These are phyloP conservation scores for Haliaeetus leucogaster DNA, from an alignment of 2,113 vertebrate species.

Conservation along the genomic window DNA sequence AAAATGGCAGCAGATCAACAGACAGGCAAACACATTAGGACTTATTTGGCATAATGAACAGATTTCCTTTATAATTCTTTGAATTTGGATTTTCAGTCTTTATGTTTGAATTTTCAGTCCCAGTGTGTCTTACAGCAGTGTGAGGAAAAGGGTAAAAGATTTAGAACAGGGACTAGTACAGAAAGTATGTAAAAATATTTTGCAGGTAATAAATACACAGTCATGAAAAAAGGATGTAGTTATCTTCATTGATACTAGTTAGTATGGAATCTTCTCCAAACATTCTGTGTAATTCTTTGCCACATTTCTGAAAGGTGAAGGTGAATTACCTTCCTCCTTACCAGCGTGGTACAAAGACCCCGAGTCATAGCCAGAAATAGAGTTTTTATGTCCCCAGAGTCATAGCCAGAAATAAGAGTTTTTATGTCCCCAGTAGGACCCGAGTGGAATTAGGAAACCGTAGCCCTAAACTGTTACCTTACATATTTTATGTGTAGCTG, in stretches of 20 bases:
- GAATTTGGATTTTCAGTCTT: neutral
- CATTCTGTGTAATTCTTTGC: neutral
- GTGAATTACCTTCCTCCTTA: neutral
- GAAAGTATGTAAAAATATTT: neutral
- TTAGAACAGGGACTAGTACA: neutral
- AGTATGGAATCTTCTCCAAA: neutral
- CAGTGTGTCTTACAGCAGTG: neutral
- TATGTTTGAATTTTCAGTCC: neutral
- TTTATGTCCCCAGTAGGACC: neutral
- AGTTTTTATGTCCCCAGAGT: neutral
- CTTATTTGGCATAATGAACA: neutral
- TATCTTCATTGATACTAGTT: neutral
- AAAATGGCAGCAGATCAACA: neutral
- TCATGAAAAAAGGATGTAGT: neutral
- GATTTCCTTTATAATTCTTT: neutral
- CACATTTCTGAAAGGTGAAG: neutral
- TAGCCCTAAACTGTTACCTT: neutral
- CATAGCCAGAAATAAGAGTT: neutral
- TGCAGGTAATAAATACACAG: neutral
- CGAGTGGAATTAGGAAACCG: neutral
- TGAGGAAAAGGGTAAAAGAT: neutral
- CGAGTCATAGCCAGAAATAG: neutral
- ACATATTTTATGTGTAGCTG: neutral
- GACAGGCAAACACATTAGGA: neutral
- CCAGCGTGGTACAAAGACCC: neutral